These are phyloP conservation scores for Balaeniceps rex DNA, from an alignment of 2,113 vertebrate genomes.

Conservation along the genomic window DNA sequence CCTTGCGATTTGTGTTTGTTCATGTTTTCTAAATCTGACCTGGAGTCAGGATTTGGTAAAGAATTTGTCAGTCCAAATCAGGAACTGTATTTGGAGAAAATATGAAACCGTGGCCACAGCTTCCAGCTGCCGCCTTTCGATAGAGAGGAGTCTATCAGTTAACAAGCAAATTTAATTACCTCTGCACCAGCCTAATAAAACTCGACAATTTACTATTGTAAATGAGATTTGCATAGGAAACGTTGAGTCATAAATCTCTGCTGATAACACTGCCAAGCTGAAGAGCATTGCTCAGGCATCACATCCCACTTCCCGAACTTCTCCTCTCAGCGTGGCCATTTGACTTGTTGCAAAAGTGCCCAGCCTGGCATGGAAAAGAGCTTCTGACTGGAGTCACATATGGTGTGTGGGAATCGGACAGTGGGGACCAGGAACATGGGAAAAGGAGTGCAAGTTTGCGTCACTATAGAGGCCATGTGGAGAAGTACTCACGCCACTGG, in stretches of 20 bases:
- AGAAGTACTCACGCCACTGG: neutral
- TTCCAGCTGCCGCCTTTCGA: neutral
- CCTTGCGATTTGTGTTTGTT: neutral
- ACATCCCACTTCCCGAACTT: neutral
- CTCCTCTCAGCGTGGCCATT: neutral
- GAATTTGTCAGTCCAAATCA: neutral
- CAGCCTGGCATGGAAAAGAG: neutral
- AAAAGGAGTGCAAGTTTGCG: neutral
- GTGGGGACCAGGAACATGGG: neutral
- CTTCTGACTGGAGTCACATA: neutral
- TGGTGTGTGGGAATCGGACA: neutral
- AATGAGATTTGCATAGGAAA: neutral
- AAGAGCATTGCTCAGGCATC: neutral
- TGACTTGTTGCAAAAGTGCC: neutral
- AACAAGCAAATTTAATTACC: neutral
- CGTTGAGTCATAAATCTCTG: neutral
- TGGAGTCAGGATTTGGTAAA: neutral
- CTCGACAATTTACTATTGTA: neutral
- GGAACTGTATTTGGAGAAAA: neutral
- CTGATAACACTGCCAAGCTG: neutral
- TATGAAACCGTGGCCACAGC: neutral
- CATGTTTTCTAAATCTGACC: neutral
- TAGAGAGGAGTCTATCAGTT: neutral
- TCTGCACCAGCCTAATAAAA: constrained; percentile 3
- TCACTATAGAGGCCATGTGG: neutral